Evolutionary conservation across 2,888 invertebrate genomes (phyloP), one percentile per base, ranked within the genome.

Genomic region (Parelbella ahira): DNA sequence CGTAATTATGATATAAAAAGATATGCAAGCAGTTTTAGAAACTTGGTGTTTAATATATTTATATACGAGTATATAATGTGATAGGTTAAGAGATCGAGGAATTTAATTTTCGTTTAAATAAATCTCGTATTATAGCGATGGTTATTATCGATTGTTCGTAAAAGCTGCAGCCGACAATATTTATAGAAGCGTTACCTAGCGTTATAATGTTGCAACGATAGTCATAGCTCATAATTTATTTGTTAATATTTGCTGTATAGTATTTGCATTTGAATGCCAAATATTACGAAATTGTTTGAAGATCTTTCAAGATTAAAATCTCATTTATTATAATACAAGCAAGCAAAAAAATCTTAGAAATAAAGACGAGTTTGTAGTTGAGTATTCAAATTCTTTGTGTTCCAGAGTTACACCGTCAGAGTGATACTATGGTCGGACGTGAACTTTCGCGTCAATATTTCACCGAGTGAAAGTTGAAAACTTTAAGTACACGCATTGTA

Each of bases 401-500:
- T n/a, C n/a, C n/a, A n/a, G n/a, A n/a, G n/a, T n/a, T n/a, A n/a
- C n/a, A n/a, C n/a, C n/a, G n/a, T n/a, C n/a, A n/a, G n/a, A n/a
- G n/a, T n/a, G 15, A 15, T 15, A 41, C 12, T 20, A 25, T 32
- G 25, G 20, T 44, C 38, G 49, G 49, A 49, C 50, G 54, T 43
- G 48, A 58, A 76, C 81, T 82, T 82, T 83, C 82, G 61, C 75
- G 51, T 45, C 50, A 53, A 52, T 73, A 82, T 80, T 81, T 78
- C 79, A 61, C 68, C 63, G 46, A 66, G 84, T 76, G 86, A 86
- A 86, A 84, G 86, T 83, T 62, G 32, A 64, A 61, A 49, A 50
- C 32, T 46, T 49, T 49, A 68, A 52, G 59, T 58, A 60, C 64
- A 60, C 63, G 69, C 68, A 79, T 80, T 82, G 79, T 83, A 68